Percentiles rank a stretch among this genome's conserved stretches.
Evolutionary conservation across 2,113 vertebrate species (phyloP).

Genomic region (Ceratotherium simum): DNA sequence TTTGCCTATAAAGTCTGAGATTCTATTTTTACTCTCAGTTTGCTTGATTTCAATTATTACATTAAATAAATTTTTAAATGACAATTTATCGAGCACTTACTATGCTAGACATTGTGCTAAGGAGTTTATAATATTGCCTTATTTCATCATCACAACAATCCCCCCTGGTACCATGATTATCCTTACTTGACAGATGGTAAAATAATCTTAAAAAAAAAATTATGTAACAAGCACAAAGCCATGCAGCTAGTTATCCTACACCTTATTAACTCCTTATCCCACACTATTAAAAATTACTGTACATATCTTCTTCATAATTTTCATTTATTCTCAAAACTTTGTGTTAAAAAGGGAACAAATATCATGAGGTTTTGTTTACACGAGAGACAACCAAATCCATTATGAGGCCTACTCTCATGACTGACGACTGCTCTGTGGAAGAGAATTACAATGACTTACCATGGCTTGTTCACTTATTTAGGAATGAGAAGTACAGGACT

Average conservation of each 20-base stretch:
- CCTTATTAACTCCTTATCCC: neutral
- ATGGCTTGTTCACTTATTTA: neutral
- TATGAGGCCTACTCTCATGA: neutral
- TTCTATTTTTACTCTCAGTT: neutral
- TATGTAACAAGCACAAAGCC: neutral
- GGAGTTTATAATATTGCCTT: neutral
- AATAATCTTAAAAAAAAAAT: neutral
- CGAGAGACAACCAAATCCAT: neutral
- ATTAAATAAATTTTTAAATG: neutral
- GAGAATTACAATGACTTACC: neutral
- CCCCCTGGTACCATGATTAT: neutral
- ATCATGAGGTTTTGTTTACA: neutral
- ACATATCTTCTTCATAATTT: neutral
- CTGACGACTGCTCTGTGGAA: neutral
- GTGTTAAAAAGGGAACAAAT: neutral
- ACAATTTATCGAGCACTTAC: neutral
- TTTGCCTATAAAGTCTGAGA: slow-evolving; percentile 16
- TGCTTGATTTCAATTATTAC: neutral
- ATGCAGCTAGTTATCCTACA: neutral
- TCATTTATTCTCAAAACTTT: neutral
- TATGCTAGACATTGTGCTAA: neutral
- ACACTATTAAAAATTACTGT: neutral
- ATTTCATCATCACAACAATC: neutral
- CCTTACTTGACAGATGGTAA: neutral
- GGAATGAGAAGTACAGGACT: neutral